phyloP scores from a whole-genome alignment of 53 echinoderm and acorn worm genomes.

The Paracentrotus lividus region DNA sequence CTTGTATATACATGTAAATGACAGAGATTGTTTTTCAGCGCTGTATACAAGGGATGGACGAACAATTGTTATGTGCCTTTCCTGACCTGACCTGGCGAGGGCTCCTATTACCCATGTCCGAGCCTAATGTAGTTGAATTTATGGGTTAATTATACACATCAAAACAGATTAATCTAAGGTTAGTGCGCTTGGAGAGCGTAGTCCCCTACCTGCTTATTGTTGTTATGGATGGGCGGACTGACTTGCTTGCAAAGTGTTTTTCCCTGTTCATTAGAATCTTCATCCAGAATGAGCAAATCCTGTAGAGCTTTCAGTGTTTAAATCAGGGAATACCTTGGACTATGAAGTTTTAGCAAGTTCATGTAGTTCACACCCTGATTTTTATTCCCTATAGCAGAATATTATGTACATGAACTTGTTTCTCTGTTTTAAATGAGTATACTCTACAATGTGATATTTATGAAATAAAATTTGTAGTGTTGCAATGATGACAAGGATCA shows the following conservation, averaged over 20 bases:
- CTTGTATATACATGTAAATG: too few species aligned
- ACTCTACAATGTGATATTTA: too few species aligned
- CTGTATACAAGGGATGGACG: background rate
- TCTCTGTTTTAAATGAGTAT: too few species aligned
- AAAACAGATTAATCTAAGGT: slow-evolving; percentile 44
- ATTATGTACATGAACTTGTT: too few species aligned
- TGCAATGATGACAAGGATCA: too few species aligned
- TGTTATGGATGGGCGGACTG: background rate
- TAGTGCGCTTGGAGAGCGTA: background rate
- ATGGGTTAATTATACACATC: slow-evolving; percentile 62
- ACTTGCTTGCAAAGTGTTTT: background rate
- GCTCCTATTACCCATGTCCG: background rate
- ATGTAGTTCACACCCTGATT: too few species aligned
- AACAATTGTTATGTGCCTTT: background rate
- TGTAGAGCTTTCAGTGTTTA: background rate
- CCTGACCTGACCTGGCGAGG: slow-evolving; percentile 25
- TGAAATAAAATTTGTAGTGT: too few species aligned
- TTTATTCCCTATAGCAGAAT: too few species aligned
- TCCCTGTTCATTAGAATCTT: slow-evolving; percentile 5
- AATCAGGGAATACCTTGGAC: background rate
- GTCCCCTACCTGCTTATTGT: background rate
- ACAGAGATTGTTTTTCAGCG: background rate
- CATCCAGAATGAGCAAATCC: background rate
- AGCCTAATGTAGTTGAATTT: slow-evolving; percentile 28
- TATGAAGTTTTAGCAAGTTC: background rate